phyloP scores from a whole-genome alignment of 2,113 vertebrate species.

The Galemys pyrenaicus region DNA sequence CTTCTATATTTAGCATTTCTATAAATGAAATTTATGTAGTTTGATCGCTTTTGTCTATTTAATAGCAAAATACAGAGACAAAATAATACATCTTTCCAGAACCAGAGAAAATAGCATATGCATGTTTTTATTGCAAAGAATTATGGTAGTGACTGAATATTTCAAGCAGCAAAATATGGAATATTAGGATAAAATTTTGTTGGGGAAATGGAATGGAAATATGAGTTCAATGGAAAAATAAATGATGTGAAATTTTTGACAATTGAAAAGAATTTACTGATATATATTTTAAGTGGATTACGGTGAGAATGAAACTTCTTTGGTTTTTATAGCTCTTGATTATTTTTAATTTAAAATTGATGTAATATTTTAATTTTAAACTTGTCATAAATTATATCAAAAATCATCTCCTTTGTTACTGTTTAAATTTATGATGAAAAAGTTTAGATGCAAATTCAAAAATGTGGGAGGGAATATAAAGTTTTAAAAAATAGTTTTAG shows the following conservation, averaged over 20 bases:
- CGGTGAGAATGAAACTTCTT: not conserved
- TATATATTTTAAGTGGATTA: not conserved
- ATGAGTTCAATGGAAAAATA: slow-evolving; percentile 13
- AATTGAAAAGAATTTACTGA: not conserved
- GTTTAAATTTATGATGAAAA: slow-evolving; percentile 37
- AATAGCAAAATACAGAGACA: not conserved
- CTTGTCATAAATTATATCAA: not conserved
- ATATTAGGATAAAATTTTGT: not conserved
- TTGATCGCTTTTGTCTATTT: slow-evolving; percentile 20
- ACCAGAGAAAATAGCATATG: slow-evolving; percentile 20
- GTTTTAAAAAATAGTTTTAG: slow-evolving; percentile 38
- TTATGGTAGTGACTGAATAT: not conserved
- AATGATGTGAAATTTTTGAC: not conserved
- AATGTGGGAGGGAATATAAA: not conserved
- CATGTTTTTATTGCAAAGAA: slow-evolving; percentile 11
- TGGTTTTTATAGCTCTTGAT: not conserved
- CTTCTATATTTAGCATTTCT: not conserved
- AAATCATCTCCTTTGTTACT: not conserved
- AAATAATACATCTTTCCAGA: not conserved
- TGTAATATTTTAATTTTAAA: slow-evolving; percentile 21
- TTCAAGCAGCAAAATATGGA: not conserved
- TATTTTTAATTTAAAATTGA: not conserved
- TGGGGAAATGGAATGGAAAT: not conserved
- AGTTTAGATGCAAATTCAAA: slow-evolving; percentile 8
- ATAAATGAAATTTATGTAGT: not conserved